Base-by-base conservation (phyloP, 2,888 invertebrate genomes). In the Girardia tigrina region DNA sequence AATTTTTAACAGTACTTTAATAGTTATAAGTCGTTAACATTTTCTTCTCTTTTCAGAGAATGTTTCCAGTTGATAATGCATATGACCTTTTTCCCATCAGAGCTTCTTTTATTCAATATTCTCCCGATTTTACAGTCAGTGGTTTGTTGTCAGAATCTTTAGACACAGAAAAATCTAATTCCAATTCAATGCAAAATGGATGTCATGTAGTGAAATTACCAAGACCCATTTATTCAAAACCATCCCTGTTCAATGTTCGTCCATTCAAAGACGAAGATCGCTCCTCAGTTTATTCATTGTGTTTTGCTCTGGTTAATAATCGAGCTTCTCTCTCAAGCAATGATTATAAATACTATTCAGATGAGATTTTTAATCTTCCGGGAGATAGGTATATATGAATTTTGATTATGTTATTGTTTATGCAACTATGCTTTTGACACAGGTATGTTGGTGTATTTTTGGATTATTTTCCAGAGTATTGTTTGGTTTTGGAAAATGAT, bases 401-500 rank as follows among this genome's bases (percentile, higher is more conserved):
- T 8, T 36, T 36, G 8, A 16, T 36, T 36, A 12, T 12, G 16
- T 36, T 56, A 56, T 56, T 56, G n/a, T 20, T 12, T 20, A 20
- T 12, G n/a, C 23, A 36, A 12, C 16, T 36, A 8, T 12, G 8
- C 8, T 36, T 36, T 36, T n/a, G n/a, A 20, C 4, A 20, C 23
- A 90, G 90, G 81, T 83, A 90, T 76, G 87, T 94, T 1, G 91
- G 90, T 6, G 89, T 90, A 0, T 91, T 90, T 82, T 81, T 94
- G 26, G 89, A 88, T 0, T 82, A 92, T 1, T 88, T 88, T 79
- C 90, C 92, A 0, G 92, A 94, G 82, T 87, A 91, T 76, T 91
- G 91, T 82, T 90, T 94, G 87, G 90, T 94, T 73, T 89, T 92
- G 26, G 92, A 93, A 82, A 91, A 92, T 81, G 90, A 90, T 71